Evolutionary conservation across 2,113 vertebrate species (phyloP).

Genomic region (Pithys albifrons): DNA sequence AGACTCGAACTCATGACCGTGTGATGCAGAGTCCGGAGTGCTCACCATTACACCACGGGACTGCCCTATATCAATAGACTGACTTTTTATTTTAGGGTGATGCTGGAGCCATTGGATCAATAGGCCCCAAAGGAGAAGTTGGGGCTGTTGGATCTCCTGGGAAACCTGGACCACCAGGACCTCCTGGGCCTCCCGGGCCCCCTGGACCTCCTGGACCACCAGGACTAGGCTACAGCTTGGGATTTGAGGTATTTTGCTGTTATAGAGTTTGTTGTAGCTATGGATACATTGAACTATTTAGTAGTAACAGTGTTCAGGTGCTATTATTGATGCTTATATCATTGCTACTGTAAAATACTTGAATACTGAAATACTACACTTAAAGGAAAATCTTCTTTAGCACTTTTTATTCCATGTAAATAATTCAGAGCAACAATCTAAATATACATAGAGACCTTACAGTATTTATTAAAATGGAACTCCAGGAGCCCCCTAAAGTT

Average conservation of each 20-base stretch:
- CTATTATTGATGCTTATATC: not conserved
- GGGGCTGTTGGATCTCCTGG: constrained; percentile 83
- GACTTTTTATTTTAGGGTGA: constrained; percentile 82
- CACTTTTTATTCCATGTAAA: not conserved
- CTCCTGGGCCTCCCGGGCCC: constrained; percentile 82
- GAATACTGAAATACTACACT: not conserved
- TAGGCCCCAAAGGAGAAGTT: constrained; percentile 79
- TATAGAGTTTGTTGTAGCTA: not conserved
- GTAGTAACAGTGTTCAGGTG: not conserved
- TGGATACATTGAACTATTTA: not conserved
- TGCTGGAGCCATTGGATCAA: constrained; percentile 77
- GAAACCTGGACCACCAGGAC: constrained; percentile 77
- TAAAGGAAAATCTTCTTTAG: not conserved
- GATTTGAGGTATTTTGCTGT: constrained; percentile 80
- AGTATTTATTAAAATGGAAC: not conserved
- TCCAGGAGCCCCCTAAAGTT: not conserved
- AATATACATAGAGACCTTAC: not conserved
- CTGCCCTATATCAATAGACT: not conserved
- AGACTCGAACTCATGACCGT: too few species aligned
- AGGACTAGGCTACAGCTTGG: constrained; percentile 70
- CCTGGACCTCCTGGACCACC: constrained; percentile 68
- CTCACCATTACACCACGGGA: too few species aligned
- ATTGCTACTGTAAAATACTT: not conserved
- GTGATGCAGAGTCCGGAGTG: too few species aligned
- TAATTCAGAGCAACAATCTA: not conserved